Conservation (phyloP, 23 tunicate genomes). For the Clavelina lepadiformis region DNA sequence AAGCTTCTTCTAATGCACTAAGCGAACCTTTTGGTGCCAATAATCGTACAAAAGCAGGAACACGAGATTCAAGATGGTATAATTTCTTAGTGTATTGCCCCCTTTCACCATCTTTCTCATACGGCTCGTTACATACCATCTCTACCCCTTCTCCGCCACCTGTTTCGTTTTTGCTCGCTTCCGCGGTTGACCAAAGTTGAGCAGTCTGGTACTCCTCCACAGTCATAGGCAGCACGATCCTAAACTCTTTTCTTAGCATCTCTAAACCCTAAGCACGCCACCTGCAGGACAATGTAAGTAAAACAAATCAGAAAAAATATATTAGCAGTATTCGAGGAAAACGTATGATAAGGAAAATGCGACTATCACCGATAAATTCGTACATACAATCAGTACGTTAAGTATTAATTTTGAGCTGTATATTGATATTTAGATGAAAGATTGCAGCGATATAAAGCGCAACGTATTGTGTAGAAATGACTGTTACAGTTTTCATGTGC, state of each 20-base stretch:
- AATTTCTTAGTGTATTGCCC: slow-evolving; percentile 71
- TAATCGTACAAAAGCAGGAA: slow-evolving; percentile 30
- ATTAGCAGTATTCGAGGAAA: too few species aligned
- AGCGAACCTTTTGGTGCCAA: slow-evolving; percentile 42
- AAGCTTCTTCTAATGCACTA: slow-evolving; percentile 61
- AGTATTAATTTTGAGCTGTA: too few species aligned
- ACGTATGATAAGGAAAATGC: too few species aligned
- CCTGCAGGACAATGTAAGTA: too few species aligned
- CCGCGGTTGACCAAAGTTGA: slow-evolving; percentile 81
- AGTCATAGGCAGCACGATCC: slow-evolving; percentile 63
- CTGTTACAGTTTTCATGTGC: too few species aligned
- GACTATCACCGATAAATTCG: too few species aligned
- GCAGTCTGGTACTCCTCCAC: slow-evolving; percentile 73
- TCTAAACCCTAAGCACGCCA: background rate
- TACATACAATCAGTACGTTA: too few species aligned
- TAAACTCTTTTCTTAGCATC: slow-evolving; percentile 65
- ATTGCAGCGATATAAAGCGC: too few species aligned
- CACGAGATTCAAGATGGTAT: slow-evolving; percentile 54
- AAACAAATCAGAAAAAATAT: too few species aligned
- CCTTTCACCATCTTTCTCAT: slow-evolving; percentile 30
- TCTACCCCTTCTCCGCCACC: slow-evolving; percentile 95
- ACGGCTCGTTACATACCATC: slow-evolving; percentile 52
- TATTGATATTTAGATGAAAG: too few species aligned
- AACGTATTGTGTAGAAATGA: too few species aligned
- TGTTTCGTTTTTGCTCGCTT: slow-evolving; percentile 89